A percentile compares a stretch with the other conserved stretches of the same genome.
Evolutionary conservation across 2,888 invertebrate species (phyloP).

Genomic region (Ischnus inquisitorius): DNA sequence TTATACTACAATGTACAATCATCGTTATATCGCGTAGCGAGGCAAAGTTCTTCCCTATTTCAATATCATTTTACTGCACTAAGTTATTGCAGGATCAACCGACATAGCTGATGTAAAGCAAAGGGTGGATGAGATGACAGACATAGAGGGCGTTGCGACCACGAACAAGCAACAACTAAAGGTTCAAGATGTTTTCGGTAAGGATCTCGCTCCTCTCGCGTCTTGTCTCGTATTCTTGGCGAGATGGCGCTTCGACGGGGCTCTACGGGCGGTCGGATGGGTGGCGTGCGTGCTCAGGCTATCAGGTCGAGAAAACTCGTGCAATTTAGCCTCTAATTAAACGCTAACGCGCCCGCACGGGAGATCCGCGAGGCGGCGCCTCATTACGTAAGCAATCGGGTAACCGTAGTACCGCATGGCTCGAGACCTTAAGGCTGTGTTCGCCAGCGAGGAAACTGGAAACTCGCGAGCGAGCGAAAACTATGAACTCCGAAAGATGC

Average conservation of each 20-base stretch:
- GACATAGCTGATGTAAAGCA: neutral
- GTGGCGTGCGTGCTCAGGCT: conserved; percentile 54
- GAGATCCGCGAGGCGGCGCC: conserved; percentile 53
- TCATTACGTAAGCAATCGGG: conserved; percentile 68
- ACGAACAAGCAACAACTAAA: conserved; percentile 25
- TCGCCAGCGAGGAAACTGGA: neutral
- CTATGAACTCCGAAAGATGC: conserved; percentile 15
- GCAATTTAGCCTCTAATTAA: conserved; percentile 68
- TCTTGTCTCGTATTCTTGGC: conserved; percentile 14
- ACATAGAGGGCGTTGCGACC: conserved; percentile 20
- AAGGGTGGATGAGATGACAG: neutral
- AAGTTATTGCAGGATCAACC: neutral
- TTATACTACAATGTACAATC: neutral
- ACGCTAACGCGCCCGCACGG: conserved; percentile 54
- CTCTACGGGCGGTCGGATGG: conserved; percentile 33
- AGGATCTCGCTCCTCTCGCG: neutral
- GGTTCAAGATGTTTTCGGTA: conserved; percentile 4
- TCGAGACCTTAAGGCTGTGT: conserved; percentile 13
- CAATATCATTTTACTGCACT: too few species aligned
- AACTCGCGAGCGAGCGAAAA: conserved; percentile 26
- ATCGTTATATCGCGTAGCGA: neutral
- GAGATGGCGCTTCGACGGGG: conserved; percentile 35
- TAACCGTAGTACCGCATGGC: conserved; percentile 9
- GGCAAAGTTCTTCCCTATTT: neutral
- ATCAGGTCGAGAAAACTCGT: conserved; percentile 62